Evolutionary conservation across 2,888 invertebrate species (phyloP), one percentile per base, ranked within the genome.

Genomic region (Tillus elongatus): DNA sequence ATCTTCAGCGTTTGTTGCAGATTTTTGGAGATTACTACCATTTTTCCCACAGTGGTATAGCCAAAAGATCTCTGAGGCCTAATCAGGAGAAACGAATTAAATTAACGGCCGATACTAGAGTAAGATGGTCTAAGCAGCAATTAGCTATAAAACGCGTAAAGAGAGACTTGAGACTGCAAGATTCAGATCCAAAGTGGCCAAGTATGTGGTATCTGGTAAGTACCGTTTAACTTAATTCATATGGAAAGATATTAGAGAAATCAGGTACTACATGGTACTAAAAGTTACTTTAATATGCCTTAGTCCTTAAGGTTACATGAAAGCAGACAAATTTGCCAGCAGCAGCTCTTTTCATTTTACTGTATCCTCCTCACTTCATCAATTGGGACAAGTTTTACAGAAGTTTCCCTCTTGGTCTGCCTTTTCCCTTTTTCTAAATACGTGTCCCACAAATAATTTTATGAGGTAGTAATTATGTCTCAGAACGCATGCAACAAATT

Each of bases 151-250:
- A 77, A 37, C 74, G 93, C 48, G 74, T 76, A 50, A 95, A 93
- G 68, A 72, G 92, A 48, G 88, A 89, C 63, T 75, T 79, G 44
- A 70, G 75, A 48, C 63, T 71, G n/a, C 64, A 71, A 56, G 68
- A 63, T 46, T 60, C 61, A 59, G 95, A 95, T 69, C 88, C 87
- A 16, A 82, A 86, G 67, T 96, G 95, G 95, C 77, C 83, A 19
- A 80, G 82, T 52, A 93, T 92, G 92, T 96, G 95, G 95, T 95
- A 95, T 70, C 71, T 96, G 78, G 93, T 93, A 72, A 80, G 89
- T 80, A 31, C 12, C 48, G 35, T 38, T 35, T 24, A 2, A 13
- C 13, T 8, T 24, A 12, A 19, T 15, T 11, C 16, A 33, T n/a
- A n/a, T n/a, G n/a, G n/a, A n/a, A n/a, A n/a, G n/a, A n/a, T n/a